Evolutionary conservation across 2,888 invertebrate species (phyloP), one percentile per base, ranked within the genome.

Genomic region (Girardia tigrina): DNA sequence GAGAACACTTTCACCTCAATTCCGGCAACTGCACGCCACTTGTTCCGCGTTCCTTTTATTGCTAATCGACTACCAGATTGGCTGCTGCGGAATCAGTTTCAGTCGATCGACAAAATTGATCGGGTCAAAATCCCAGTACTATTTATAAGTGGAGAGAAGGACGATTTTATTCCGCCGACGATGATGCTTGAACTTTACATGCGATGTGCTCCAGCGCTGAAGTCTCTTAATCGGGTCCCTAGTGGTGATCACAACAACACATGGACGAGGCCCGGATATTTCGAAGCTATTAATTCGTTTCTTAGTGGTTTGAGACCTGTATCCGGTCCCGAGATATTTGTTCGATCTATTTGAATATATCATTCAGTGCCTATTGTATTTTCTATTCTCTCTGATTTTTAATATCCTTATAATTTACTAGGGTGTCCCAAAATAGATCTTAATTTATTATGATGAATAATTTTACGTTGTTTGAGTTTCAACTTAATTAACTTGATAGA

Each of bases 1-100:
- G 94, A 95, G 85, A 95, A 95, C 84, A 94, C 94, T 1, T 95
- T 95, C 82, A 93, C 93, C 1, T 91, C 90, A 83, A 91, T 95
- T 84, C 92, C 92, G 29, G 91, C 91, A 78, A 92, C 94, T 89
- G 74, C 42, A 2, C 20, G 28, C 8, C 42, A 69, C 16, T 27
- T 74, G 26, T 74, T 74, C 26, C 20, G 28, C 20, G 14, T 74
- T 26, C 74, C 74, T 4, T 71, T n/a, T 71, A 27, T 74, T 27
- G 27, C n/a, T 23, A 42, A 69, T 26, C n/a, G 20, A 14, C 4
- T 74, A 8, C 74, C 74, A 42, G 74, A 74, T 75, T 74, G 20
- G 8, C 28, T 28, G 1, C 26, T 75, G 14, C 12, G 20, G 29
- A 73, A 42, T 74, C 72, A 42, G 28, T 75, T 75, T 82, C 82